Evolutionary conservation across 1,140 invertebrate genomes (phyloP).

Genomic region (Hestina assimilis): DNA sequence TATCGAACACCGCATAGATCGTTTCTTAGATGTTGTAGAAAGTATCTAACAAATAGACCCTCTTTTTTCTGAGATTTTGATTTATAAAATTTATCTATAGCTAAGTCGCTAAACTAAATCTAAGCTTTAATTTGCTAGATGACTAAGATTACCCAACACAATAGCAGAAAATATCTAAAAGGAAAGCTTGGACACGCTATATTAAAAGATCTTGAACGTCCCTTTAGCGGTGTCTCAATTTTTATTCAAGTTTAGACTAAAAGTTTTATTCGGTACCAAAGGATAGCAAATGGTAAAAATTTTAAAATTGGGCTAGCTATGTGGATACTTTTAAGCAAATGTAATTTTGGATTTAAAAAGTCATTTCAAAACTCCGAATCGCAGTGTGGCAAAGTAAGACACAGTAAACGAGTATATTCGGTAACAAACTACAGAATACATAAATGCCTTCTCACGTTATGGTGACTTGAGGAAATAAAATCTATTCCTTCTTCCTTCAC

Average conservation of each 20-base stretch:
- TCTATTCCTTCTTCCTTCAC: slow-evolving; percentile 26
- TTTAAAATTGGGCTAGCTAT: slow-evolving; percentile 20
- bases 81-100: too few species aligned
- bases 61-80: too few species aligned
- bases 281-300: slow-evolving; percentile 24
- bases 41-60: too few species aligned
- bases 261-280: slow-evolving; percentile 45
- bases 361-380: slow-evolving; percentile 11
- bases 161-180: slow-evolving; percentile 23
- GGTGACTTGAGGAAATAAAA: slow-evolving; percentile 20
- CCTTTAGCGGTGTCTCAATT: slow-evolving; percentile 40
- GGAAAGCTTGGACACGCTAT: slow-evolving; percentile 26
- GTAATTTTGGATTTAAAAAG: slow-evolving; percentile 18
- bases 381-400: slow-evolving; percentile 18
- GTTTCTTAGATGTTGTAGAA: neutral
- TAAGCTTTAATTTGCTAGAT: slow-evolving; percentile 33
- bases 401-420: slow-evolving; percentile 33
- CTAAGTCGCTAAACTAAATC: slow-evolving; percentile 6
- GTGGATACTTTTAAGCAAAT: slow-evolving; percentile 17
- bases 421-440: slow-evolving; percentile 24
- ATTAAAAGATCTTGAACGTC: slow-evolving; percentile 33
- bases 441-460: slow-evolving; percentile 25
- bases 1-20: slow-evolving; percentile 4
- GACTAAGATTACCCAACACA: slow-evolving; percentile 16
- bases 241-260: slow-evolving; percentile 56